phyloP scores from a whole-genome alignment of 2,888 invertebrate species.

The Conchocele bisecta region DNA sequence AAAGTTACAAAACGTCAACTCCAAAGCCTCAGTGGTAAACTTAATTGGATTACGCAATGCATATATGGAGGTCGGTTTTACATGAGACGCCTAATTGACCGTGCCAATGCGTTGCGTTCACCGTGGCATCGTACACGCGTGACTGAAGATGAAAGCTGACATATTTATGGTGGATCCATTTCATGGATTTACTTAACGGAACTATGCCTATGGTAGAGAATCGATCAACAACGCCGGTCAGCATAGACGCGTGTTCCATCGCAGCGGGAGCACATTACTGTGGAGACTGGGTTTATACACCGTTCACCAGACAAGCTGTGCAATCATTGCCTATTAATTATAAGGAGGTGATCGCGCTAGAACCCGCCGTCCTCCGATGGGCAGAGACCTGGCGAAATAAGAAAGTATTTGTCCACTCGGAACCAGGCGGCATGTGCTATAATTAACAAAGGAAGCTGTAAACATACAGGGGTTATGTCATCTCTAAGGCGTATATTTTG shows the following conservation, averaged over 20 bases:
- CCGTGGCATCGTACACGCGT: too few species aligned
- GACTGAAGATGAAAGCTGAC: too few species aligned
- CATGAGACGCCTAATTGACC: too few species aligned
- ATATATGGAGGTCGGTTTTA: too few species aligned
- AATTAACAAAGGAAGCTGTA: constrained; percentile 30
- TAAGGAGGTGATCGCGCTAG: constrained; percentile 3
- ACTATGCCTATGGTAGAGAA: constrained; percentile 16
- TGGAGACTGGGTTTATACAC: constrained; percentile 11
- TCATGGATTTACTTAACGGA: constrained; percentile 14
- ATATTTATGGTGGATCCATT: constrained; percentile 9
- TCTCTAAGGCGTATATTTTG: constrained; percentile 13
- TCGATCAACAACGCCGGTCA: constrained; percentile 6
- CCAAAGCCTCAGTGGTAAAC: too few species aligned
- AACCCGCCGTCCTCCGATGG: background rate
- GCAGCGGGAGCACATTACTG: constrained; percentile 15
- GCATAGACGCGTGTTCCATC: constrained; percentile 9
- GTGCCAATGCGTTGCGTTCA: too few species aligned
- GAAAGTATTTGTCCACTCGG: constrained; percentile 12
- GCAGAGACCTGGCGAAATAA: background rate
- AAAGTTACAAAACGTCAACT: too few species aligned
- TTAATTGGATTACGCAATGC: too few species aligned
- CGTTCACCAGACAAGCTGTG: background rate
- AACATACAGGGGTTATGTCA: constrained; percentile 9
- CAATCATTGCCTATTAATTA: constrained; percentile 13
- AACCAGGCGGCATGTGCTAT: constrained; percentile 26